Percentiles rank a stretch among this genome's conserved stretches.
Conservation (phyloP, 2,113 vertebrate species). For the Oxyruncus cristatus region DNA sequence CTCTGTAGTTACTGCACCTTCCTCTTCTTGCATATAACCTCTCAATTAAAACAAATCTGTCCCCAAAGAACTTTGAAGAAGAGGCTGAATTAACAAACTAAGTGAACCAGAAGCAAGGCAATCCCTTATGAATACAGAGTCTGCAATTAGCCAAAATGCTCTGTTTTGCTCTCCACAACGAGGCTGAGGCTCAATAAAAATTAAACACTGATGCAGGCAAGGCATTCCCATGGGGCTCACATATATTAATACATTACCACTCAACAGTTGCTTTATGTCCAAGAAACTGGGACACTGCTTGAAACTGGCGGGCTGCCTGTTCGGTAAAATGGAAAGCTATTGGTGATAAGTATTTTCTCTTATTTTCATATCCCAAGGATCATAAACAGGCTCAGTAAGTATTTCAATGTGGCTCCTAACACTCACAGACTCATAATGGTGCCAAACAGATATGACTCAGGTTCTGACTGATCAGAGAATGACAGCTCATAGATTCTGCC, state of each 20-base stretch:
- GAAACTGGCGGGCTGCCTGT: neutral
- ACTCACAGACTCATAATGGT: neutral
- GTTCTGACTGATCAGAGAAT: neutral
- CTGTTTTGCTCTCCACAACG: neutral
- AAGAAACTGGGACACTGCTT: slow-evolving; percentile 49
- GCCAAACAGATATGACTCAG: fast-evolving
- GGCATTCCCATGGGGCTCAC: neutral
- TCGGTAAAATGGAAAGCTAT: slow-evolving; percentile 1
- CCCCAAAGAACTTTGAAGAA: slow-evolving; percentile 13
- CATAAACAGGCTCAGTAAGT: neutral
- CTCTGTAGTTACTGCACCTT: slow-evolving; percentile 1
- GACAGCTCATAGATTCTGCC: neutral
- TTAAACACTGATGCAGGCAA: neutral
- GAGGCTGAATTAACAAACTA: slow-evolving; percentile 20
- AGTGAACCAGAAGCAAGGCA: slow-evolving; percentile 10
- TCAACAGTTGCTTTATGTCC: neutral
- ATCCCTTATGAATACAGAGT: neutral
- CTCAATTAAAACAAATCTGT: slow-evolving; percentile 37
- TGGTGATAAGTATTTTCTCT: neutral
- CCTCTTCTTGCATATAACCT: neutral
- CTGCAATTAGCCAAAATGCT: neutral
- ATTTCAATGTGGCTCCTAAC: neutral
- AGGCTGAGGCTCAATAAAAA: neutral
- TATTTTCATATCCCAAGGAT: neutral
- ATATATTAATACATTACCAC: slow-evolving; percentile 9